Evolutionary conservation across 1,140 invertebrate species (phyloP).

Genomic region (Ceratitis capitata): DNA sequence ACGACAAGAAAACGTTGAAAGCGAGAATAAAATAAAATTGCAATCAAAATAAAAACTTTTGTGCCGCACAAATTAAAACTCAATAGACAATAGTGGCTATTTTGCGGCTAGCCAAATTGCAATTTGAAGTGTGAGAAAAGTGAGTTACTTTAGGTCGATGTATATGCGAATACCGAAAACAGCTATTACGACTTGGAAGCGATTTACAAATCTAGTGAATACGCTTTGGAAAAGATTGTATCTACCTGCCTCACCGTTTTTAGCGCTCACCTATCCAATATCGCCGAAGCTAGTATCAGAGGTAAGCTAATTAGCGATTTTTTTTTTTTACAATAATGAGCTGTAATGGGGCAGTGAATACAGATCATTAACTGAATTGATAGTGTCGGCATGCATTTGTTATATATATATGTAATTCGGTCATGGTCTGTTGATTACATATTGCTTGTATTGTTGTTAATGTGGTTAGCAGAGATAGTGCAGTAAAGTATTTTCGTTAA

Average conservation of each 20-base stretch:
- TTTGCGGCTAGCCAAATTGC: background rate
- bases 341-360: background rate
- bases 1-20: background rate
- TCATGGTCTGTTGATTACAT: background rate
- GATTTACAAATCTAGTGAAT: slow-evolving; percentile 69
- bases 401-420: too few species aligned
- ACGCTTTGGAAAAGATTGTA: slow-evolving; percentile 70
- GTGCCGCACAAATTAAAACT: background rate
- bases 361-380: background rate
- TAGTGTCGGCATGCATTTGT: background rate
- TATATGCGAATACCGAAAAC: slow-evolving; percentile 66
- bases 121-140: background rate
- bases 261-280: slow-evolving; percentile 40
- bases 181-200: slow-evolving; percentile 72
- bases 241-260: slow-evolving; percentile 51
- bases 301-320: background rate
- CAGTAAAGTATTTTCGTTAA: background rate
- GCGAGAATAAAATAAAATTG: background rate
- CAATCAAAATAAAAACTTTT: background rate
- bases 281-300: background rate
- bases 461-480: background rate
- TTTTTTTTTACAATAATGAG: background rate
- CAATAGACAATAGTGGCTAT: background rate
- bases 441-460: background rate
- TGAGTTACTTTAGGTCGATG: slow-evolving; percentile 32